Evolutionary conservation across 2,113 vertebrate genomes (phyloP).

Genomic region (Psittacara wagleri): DNA sequence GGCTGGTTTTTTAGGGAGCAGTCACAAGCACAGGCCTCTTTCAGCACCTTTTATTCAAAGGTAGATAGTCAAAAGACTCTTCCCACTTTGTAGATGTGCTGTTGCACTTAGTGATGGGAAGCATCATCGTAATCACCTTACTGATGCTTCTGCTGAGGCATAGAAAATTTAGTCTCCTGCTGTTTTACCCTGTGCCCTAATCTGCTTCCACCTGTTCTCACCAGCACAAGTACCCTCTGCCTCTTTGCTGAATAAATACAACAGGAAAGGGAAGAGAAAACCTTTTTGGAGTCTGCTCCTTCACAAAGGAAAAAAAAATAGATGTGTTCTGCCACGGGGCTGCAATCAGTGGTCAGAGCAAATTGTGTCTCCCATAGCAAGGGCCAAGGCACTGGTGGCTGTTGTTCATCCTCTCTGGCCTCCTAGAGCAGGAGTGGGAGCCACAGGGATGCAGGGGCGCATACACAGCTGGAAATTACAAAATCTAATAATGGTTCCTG

Average conservation of each 20-base stretch:
- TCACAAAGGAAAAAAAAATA: not conserved
- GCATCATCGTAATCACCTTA: not conserved
- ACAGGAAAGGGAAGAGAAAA: not conserved
- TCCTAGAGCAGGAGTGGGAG: not conserved
- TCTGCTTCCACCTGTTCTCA: not conserved
- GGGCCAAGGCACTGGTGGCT: not conserved
- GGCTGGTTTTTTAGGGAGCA: not conserved
- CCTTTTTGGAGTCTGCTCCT: not conserved
- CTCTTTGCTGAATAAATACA: not conserved
- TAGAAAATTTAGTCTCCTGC: not conserved
- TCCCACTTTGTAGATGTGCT: not conserved
- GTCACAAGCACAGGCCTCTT: not conserved
- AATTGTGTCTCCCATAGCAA: not conserved
- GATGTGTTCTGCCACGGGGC: rapidly evolving
- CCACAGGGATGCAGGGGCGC: not conserved
- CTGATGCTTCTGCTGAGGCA: not conserved
- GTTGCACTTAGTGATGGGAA: not conserved
- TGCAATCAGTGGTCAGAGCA: not conserved
- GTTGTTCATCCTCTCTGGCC: too few species aligned
- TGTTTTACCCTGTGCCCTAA: not conserved
- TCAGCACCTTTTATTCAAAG: not conserved
- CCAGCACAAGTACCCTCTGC: not conserved
- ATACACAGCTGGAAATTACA: rapidly evolving
- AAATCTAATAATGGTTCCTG: not conserved
- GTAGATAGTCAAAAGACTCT: not conserved